Conservation (phyloP, 2,113 vertebrate species). For the Rhipidura dahli region DNA sequence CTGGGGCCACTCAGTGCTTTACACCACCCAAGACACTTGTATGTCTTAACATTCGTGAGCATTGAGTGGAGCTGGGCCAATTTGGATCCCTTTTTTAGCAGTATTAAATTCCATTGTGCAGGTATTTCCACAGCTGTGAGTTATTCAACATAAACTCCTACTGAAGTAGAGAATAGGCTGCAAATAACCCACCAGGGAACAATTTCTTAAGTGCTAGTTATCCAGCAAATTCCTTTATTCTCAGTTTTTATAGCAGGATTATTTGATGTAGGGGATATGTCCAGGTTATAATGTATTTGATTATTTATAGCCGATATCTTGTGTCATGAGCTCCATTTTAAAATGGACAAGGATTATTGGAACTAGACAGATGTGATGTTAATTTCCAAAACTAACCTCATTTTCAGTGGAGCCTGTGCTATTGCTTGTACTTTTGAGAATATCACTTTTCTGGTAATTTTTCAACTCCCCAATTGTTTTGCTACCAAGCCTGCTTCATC, state of each 20-base stretch:
- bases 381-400: constrained; percentile 48
- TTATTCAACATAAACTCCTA: constrained; percentile 63
- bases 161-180: constrained; percentile 47
- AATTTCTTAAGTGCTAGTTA: constrained; percentile 60
- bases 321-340: background rate
- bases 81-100: constrained; percentile 34
- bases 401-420: constrained; percentile 10
- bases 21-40: background rate
- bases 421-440: constrained; percentile 26
- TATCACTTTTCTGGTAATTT: constrained; percentile 50
- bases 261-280: constrained; percentile 16
- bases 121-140: constrained; percentile 61
- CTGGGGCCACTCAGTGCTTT: background rate
- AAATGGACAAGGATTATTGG: constrained; percentile 34
- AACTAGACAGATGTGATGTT: constrained; percentile 46
- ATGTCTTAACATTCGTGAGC: background rate
- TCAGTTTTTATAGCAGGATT: constrained; percentile 56
- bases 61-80: background rate
- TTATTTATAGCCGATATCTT: constrained; percentile 49
- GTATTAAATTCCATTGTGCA: constrained; percentile 30
- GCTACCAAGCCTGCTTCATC: background rate
- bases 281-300: constrained; percentile 45
- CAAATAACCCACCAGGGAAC: constrained; percentile 54
- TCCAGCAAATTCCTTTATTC: constrained; percentile 63
- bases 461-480: constrained; percentile 18